Evolutionary conservation across 2,113 vertebrate species (phyloP).

Genomic region (Tiliqua scincoides): DNA sequence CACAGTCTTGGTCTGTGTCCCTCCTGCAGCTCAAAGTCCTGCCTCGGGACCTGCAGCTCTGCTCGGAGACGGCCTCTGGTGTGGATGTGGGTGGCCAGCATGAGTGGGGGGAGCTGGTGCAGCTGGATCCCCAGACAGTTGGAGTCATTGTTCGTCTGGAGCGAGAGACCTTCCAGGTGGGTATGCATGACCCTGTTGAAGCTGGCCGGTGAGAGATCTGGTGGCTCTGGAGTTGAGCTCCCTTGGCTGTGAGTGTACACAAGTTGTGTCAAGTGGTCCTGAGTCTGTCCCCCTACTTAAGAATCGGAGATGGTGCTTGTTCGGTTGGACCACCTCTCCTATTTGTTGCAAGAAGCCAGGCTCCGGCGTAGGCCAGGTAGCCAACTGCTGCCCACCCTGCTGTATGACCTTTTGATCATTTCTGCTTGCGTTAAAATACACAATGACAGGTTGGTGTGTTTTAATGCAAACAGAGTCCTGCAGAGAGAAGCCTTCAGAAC

Average conservation of each 20-base stretch:
- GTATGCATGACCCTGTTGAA: background rate
- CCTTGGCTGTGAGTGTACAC: background rate
- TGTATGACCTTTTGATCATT: background rate
- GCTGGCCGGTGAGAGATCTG: background rate
- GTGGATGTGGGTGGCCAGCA: constrained; percentile 95
- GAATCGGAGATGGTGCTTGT: too few relatives aligned
- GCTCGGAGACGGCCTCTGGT: constrained; percentile 92
- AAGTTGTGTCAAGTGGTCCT: too few relatives aligned
- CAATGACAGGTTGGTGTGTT: too few relatives aligned
- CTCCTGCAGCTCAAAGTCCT: constrained; percentile 87
- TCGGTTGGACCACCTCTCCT: too few relatives aligned
- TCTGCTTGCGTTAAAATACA: background rate
- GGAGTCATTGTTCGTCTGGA: constrained; percentile 94
- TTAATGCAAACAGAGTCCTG: too few relatives aligned
- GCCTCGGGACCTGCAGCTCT: constrained; percentile 93
- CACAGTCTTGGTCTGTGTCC: background rate
- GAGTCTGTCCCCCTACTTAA: too few relatives aligned
- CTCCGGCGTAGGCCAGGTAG: too few relatives aligned
- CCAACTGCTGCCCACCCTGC: too few relatives aligned
- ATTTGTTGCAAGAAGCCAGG: too few relatives aligned
- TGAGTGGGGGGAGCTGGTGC: constrained; percentile 95
- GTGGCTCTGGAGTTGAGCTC: too few relatives aligned
- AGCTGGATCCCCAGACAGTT: constrained; percentile 91
- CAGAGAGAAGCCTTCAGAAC: background rate
- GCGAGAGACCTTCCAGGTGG: constrained; percentile 94